A percentile compares a stretch with the other conserved stretches of the same genome.
These are phyloP conservation scores for Jaculus jaculus DNA, from an alignment of 2,113 vertebrate genomes.

Conservation along the genomic window DNA sequence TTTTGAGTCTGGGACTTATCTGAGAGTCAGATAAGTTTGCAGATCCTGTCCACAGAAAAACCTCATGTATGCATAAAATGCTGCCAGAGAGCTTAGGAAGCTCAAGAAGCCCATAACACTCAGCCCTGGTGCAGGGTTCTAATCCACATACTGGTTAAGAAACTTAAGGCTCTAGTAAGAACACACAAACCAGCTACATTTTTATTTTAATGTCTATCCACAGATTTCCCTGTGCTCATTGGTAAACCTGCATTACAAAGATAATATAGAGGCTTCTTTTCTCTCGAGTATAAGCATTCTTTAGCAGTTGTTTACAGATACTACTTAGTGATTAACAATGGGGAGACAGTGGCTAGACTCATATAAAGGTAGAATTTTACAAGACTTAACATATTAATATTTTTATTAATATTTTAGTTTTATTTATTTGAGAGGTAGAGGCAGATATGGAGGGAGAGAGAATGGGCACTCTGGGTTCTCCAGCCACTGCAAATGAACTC, in stretches of 20 bases:
- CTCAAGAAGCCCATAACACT: not conserved
- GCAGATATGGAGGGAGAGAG: too few relatives aligned
- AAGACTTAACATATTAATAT: not conserved
- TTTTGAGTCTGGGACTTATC: not conserved
- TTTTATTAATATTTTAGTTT: too few relatives aligned
- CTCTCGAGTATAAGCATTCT: not conserved
- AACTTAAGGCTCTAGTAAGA: not conserved
- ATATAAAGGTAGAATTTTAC: conserved; percentile 45
- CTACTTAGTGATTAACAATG: not conserved
- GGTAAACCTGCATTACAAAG: not conserved
- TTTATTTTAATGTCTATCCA: not conserved
- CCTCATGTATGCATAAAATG: not conserved
- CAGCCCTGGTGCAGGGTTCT: not conserved
- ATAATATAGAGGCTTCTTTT: not conserved
- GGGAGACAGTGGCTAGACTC: not conserved
- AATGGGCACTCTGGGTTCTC: too few relatives aligned
- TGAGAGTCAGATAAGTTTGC: not conserved
- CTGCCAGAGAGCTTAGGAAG: not conserved
- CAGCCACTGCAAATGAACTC: too few relatives aligned
- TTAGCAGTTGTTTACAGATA: conserved; percentile 21
- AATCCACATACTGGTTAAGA: not conserved
- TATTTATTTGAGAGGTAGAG: too few relatives aligned
- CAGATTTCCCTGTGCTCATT: not conserved
- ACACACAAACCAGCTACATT: not conserved
- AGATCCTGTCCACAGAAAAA: not conserved